phyloP scores from a whole-genome alignment of 1,140 invertebrate genomes.

The Drosophila persimilis region DNA sequence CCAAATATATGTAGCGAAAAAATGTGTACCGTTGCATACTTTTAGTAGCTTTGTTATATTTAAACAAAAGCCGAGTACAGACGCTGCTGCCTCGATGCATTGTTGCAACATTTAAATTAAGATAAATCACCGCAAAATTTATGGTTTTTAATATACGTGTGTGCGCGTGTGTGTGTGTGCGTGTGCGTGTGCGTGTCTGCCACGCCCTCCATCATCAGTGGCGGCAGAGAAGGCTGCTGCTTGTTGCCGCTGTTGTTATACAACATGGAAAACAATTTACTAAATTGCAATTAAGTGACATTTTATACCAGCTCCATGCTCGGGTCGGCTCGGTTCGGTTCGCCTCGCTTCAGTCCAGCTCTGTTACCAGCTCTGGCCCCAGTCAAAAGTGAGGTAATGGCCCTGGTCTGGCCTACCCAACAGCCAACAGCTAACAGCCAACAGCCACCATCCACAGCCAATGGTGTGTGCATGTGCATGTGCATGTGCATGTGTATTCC shows the following conservation, averaged over 20 bases:
- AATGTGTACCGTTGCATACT: slow-evolving; percentile 68
- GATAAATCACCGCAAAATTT: slow-evolving; percentile 83
- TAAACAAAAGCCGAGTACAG: slow-evolving; percentile 65
- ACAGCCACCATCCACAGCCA: neutral
- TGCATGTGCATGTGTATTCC: neutral
- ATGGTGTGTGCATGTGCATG: slow-evolving; percentile 1
- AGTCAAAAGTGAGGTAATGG: slow-evolving; percentile 39
- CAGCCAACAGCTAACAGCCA: neutral
- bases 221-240: slow-evolving; percentile 14
- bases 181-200: slow-evolving; percentile 4
- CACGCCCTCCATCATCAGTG: slow-evolving; percentile 24
- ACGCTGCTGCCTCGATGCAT: slow-evolving; percentile 58
- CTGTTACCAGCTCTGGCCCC: neutral
- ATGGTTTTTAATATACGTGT: slow-evolving; percentile 79
- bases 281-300: slow-evolving; percentile 83
- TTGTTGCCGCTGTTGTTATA: slow-evolving; percentile 79
- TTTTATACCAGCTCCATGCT: slow-evolving; percentile 66
- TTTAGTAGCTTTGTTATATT: slow-evolving; percentile 80
- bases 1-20: slow-evolving; percentile 23
- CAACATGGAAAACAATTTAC: slow-evolving; percentile 82
- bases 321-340: slow-evolving; percentile 1
- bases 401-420: slow-evolving; percentile 23
- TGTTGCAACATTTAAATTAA: slow-evolving; percentile 83
- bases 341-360: slow-evolving; percentile 7
- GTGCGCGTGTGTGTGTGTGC: slow-evolving; percentile 1